Evolutionary conservation across 2,113 vertebrate genomes (phyloP).

Genomic region (Larimichthys polyactis): DNA sequence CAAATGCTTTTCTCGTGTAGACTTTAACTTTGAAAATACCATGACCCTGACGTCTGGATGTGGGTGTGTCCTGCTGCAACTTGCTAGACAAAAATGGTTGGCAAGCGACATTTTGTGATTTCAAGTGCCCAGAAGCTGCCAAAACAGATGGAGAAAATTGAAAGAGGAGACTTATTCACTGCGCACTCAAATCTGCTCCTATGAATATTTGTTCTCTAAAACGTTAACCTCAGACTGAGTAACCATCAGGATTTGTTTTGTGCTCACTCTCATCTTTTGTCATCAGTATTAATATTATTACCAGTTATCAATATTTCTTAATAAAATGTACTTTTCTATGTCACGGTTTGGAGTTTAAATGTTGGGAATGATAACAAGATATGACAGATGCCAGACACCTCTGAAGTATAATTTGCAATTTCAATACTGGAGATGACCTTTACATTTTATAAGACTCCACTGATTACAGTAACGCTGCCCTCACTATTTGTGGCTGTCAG

Average conservation of each 20-base stretch:
- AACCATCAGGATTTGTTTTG: background rate
- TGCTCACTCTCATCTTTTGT: background rate
- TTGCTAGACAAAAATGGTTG: background rate
- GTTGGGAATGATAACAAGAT: background rate
- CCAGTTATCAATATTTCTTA: background rate
- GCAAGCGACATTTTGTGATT: too few relatives aligned
- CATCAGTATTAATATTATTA: background rate
- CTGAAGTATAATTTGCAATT: slow-evolving; percentile 14
- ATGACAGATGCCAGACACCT: background rate
- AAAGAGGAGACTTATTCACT: background rate
- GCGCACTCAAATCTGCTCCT: background rate
- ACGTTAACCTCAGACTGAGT: background rate
- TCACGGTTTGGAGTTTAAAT: slow-evolving; percentile 5
- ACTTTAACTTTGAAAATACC: background rate
- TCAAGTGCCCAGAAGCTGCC: background rate
- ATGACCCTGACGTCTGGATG: background rate
- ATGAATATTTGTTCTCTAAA: background rate
- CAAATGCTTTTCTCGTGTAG: background rate
- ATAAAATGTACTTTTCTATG: background rate
- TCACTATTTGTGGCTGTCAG: slow-evolving; percentile 21
- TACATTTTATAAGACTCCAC: slow-evolving; percentile 8
- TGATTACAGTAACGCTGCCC: background rate
- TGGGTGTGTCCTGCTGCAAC: background rate
- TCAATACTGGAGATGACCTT: slow-evolving; percentile 25
- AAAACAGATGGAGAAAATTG: background rate